These are phyloP conservation scores for Chloroceryle aenea DNA, from an alignment of 2,113 vertebrate species.

Conservation along the genomic window DNA sequence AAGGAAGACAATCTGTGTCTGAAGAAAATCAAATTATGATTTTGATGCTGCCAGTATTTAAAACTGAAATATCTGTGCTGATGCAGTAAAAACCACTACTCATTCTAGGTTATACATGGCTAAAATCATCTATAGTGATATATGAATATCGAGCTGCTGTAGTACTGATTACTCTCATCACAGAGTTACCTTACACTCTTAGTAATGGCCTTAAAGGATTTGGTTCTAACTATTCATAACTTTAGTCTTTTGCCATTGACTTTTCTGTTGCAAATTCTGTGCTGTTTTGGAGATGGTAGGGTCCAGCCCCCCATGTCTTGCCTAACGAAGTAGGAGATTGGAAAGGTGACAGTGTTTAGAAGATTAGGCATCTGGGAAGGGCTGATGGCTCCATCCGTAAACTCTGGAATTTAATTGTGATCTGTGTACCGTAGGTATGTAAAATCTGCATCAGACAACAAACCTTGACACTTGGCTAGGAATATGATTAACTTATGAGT, in stretches of 20 bases:
- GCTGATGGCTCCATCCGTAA: background rate
- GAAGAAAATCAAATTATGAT: background rate
- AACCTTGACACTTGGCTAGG: background rate
- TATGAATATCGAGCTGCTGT: background rate
- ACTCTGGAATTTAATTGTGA: background rate
- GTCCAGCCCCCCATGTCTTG: background rate
- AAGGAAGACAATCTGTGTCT: background rate
- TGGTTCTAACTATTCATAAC: background rate
- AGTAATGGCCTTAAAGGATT: background rate
- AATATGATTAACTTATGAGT: background rate
- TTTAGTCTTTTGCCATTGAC: background rate
- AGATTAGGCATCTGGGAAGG: background rate
- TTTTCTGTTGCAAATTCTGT: background rate
- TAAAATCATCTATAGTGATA: background rate
- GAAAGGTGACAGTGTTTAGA: background rate
- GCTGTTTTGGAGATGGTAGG: background rate
- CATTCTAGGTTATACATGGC: background rate
- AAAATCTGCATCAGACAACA: background rate
- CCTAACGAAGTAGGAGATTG: background rate
- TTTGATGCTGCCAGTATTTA: background rate
- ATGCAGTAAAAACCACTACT: background rate
- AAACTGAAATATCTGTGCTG: background rate
- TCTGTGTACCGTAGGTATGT: background rate
- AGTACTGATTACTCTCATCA: background rate
- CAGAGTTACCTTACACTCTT: background rate